Conservation (phyloP, 2,888 invertebrate species). For the Leucophora obtusa region DNA sequence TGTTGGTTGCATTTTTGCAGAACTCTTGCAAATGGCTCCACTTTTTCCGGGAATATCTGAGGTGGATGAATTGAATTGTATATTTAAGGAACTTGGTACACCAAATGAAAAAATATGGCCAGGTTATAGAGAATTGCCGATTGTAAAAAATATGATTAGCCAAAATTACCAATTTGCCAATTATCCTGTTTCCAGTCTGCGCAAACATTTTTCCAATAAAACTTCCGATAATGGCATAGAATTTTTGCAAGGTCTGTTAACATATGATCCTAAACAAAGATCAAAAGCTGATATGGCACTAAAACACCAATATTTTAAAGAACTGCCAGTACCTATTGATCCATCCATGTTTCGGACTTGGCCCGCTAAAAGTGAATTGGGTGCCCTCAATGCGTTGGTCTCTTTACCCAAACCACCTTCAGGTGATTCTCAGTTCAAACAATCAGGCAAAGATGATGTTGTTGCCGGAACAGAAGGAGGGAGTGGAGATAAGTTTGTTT, state of each 20-base stretch:
- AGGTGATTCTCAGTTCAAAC: conserved; percentile 95
- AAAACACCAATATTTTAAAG: conserved; percentile 90
- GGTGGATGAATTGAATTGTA: conserved; percentile 94
- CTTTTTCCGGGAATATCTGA: conserved; percentile 98
- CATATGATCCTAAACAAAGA: conserved; percentile 93
- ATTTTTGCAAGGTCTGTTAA: conserved; percentile 87
- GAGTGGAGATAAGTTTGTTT: conserved; percentile 70
- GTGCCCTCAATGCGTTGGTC: conserved; percentile 85
- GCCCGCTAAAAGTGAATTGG: conserved; percentile 98
- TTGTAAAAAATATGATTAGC: conserved; percentile 89
- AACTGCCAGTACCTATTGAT: conserved; percentile 92
- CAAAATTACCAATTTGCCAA: conserved; percentile 87
- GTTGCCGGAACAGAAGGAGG: conserved; percentile 59
- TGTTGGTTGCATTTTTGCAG: conserved; percentile 98
- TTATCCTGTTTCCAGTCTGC: conserved; percentile 90
- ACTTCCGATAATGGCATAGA: conserved; percentile 82
- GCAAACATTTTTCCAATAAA: conserved; percentile 81
- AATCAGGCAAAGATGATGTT: conserved; percentile 81
- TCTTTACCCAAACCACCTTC: conserved; percentile 96
- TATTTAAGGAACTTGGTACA: conserved; percentile 97
- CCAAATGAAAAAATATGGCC: conserved; percentile 98
- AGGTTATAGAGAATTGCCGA: conserved; percentile 93
- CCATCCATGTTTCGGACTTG: conserved; percentile 99
- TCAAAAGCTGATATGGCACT: conserved; percentile 93
- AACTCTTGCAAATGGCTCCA: conserved; percentile 95